phyloP scores from a whole-genome alignment of 2,113 vertebrate genomes.

The Monopterus albus region DNA sequence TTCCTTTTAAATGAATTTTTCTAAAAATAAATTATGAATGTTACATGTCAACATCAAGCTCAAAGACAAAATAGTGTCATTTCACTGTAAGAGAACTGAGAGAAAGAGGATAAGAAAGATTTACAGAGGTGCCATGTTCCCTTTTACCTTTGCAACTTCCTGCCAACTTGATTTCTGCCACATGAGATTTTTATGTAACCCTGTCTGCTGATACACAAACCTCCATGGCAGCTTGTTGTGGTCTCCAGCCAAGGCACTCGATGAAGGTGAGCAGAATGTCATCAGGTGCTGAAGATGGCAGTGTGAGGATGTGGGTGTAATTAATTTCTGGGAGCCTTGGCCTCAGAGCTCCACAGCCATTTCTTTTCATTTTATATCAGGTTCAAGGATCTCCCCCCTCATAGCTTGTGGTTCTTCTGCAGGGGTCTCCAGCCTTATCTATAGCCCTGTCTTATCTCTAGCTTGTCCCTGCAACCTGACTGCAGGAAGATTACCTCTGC shows the following conservation, averaged over 20 bases:
- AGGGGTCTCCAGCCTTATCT: conserved; percentile 75
- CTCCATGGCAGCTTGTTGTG: conserved; percentile 10
- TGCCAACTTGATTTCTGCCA: neutral
- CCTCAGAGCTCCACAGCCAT: conserved; percentile 45
- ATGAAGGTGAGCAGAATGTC: conserved; percentile 28
- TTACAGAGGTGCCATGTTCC: neutral
- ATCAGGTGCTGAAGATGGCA: conserved; percentile 36
- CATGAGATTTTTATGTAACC: conserved; percentile 15
- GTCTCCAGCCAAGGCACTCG: conserved; percentile 7
- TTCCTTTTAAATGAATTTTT: no score
- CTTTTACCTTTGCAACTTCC: conserved; percentile 8
- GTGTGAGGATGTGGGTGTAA: conserved; percentile 30
- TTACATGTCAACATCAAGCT: no score
- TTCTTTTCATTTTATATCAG: conserved; percentile 70
- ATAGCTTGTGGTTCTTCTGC: conserved; percentile 56
- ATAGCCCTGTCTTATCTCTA: conserved; percentile 65
- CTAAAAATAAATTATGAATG: no score
- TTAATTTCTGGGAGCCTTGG: conserved; percentile 64
- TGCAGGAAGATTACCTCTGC: conserved; percentile 72
- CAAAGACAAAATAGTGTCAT: no score
- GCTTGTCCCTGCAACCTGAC: conserved; percentile 75
- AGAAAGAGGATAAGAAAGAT: neutral
- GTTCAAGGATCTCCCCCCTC: conserved; percentile 49
- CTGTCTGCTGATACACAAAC: conserved; percentile 29
- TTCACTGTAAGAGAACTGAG: neutral